Percentiles rank a stretch among this genome's conserved stretches.
Evolutionary conservation across 2,113 vertebrate genomes (phyloP).

Genomic region (Corythornis madagascariensis): DNA sequence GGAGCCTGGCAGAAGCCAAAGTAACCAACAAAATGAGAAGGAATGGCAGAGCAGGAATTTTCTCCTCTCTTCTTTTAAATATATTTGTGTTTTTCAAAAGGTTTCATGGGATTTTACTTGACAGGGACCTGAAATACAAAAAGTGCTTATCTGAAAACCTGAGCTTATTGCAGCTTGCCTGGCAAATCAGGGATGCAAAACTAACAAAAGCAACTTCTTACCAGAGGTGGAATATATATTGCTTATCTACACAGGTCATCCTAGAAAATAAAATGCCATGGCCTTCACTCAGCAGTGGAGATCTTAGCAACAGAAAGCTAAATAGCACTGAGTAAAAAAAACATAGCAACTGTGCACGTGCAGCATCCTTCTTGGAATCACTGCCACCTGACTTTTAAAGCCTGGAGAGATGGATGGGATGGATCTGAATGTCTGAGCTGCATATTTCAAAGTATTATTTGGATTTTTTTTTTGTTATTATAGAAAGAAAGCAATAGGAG

Average conservation of each 20-base stretch:
- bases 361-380: neutral
- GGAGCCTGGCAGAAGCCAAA: neutral
- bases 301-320: conserved; percentile 17
- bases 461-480: neutral
- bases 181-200: neutral
- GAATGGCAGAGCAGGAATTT: neutral
- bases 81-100: conserved; percentile 1
- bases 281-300: neutral
- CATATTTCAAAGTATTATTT: neutral
- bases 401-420: neutral
- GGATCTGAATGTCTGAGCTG: neutral
- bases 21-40: neutral
- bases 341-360: neutral
- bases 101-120: neutral
- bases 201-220: neutral
- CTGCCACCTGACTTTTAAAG: neutral
- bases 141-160: neutral
- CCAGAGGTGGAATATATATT: neutral
- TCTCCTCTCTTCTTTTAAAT: neutral
- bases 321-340: neutral
- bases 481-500: neutral
- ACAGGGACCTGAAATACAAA: neutral
- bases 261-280: neutral
- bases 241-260: neutral
- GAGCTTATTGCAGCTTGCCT: neutral